Evolutionary conservation across 1,140 invertebrate species (phyloP).

Genomic region (Papilio polytes): DNA sequence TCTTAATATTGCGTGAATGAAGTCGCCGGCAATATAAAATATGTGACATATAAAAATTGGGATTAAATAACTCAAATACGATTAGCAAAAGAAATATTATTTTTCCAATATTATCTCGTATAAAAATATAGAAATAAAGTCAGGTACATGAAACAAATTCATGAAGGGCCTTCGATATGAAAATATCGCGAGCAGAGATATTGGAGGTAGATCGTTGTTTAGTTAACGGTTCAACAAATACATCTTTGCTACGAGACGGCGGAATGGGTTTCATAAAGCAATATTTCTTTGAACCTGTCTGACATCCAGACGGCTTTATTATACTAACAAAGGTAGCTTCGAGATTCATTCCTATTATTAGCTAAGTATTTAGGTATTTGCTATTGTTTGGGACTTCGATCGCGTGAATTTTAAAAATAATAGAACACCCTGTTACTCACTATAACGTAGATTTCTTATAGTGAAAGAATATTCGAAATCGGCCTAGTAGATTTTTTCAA

Average conservation of each 20-base stretch:
- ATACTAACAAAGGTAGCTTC: conserved; percentile 20
- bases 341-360: too few species aligned
- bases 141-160: background rate
- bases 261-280: conserved; percentile 7
- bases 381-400: too few species aligned
- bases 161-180: background rate
- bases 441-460: too few species aligned
- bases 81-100: too few species aligned
- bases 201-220: conserved; percentile 19
- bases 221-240: conserved; percentile 36
- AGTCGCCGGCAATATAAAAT: too few species aligned
- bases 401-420: too few species aligned
- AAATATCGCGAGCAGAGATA: background rate
- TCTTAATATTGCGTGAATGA: too few species aligned
- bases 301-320: conserved; percentile 18
- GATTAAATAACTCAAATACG: background rate
- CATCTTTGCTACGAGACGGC: background rate
- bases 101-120: background rate
- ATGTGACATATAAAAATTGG: too few species aligned
- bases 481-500: too few species aligned
- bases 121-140: background rate
- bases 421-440: too few species aligned
- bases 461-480: too few species aligned
- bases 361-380: too few species aligned
- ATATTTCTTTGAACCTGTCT: conserved; percentile 25